phyloP scores from a whole-genome alignment of 1,140 invertebrate genomes.

The Dendroctonus ponderosae region DNA sequence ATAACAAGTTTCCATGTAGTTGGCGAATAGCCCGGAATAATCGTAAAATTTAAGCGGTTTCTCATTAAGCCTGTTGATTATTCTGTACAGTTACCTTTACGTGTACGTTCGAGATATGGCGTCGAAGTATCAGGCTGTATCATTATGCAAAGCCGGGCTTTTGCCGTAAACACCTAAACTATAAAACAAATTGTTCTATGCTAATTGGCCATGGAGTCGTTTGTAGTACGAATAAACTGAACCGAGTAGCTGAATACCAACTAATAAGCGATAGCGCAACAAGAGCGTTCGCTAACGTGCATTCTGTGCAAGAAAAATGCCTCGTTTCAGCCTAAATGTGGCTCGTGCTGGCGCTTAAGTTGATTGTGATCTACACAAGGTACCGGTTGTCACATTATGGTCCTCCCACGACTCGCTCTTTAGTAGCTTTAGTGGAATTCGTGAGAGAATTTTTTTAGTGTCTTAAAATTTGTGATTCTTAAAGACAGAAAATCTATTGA shows the following conservation, averaged over 20 bases:
- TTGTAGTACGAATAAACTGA: not conserved
- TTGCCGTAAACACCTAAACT: slow-evolving; percentile 4
- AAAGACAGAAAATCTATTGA: too few species aligned
- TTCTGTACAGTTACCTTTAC: slow-evolving; percentile 2
- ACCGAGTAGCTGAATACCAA: too few species aligned
- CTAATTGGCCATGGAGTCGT: not conserved
- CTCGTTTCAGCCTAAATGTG: not conserved
- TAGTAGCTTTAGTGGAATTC: too few species aligned
- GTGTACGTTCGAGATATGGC: not conserved
- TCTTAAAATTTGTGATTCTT: too few species aligned
- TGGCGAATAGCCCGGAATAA: not conserved
- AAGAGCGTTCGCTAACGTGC: too few species aligned
- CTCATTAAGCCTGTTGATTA: slow-evolving; percentile 1
- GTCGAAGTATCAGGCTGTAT: not conserved
- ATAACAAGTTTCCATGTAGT: too few species aligned
- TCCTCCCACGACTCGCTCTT: not conserved
- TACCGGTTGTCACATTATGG: not conserved
- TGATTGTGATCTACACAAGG: not conserved
- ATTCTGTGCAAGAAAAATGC: too few species aligned
- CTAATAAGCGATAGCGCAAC: too few species aligned
- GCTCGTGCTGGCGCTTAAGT: not conserved
- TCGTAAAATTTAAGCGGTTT: slow-evolving; percentile 1
- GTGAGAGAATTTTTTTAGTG: too few species aligned
- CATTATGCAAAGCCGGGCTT: slow-evolving; percentile 3
- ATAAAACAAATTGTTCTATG: slow-evolving; percentile 3